These are phyloP conservation scores for Priocnemis perturbator DNA, from an alignment of 2,888 invertebrate species.

Conservation along the genomic window DNA sequence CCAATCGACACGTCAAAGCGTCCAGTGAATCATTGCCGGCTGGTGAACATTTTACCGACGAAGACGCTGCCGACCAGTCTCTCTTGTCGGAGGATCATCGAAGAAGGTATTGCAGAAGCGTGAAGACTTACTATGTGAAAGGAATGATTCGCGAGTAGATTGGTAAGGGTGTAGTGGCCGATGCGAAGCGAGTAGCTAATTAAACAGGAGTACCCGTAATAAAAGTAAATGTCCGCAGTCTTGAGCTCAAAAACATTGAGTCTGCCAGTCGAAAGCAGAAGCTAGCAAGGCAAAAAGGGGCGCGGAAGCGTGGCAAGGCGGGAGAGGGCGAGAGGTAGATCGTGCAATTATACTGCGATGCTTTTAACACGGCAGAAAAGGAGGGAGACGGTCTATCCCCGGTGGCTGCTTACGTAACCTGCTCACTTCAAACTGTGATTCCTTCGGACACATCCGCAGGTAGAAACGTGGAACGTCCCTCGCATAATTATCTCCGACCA, in stretches of 20 bases:
- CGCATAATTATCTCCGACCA: constrained; percentile 6
- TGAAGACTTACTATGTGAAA: no score
- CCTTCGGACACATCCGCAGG: constrained; percentile 1
- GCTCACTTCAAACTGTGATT: constrained; percentile 1
- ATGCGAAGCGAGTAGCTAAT: background rate
- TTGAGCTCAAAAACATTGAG: background rate
- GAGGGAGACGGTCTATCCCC: background rate
- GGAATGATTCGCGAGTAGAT: background rate
- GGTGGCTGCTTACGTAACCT: constrained; percentile 3
- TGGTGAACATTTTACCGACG: no score
- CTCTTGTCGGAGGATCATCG: no score
- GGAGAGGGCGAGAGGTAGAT: background rate
- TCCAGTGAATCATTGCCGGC: no score
- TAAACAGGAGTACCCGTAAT: background rate
- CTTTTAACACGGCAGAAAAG: constrained; percentile 3
- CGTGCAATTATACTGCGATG: constrained; percentile 7
- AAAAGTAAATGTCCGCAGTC: constrained; percentile 3
- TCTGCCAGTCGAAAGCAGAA: no score
- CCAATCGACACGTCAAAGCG: no score
- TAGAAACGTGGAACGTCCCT: constrained; percentile 4
- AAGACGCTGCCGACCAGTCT: no score
- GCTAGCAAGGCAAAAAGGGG: no score
- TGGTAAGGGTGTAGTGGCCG: background rate
- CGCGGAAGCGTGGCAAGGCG: background rate
- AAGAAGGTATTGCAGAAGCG: no score